Base-by-base conservation (phyloP, 2,888 invertebrate species). In the Dasypogon diadema region DNA sequence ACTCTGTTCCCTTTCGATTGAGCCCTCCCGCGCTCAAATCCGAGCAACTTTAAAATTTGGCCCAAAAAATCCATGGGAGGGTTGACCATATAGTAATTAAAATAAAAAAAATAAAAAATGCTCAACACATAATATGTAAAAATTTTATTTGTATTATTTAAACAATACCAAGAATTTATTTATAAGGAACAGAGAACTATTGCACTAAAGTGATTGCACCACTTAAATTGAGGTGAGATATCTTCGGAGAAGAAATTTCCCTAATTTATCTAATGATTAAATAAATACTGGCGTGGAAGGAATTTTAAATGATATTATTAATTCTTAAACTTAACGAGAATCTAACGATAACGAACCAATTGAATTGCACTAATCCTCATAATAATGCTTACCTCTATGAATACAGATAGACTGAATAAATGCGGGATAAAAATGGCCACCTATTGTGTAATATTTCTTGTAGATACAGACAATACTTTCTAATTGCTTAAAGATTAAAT, bases 401-500 rank as follows among this genome's bases (percentile, higher is more conserved):
- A 6, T 30, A 10, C 34, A 6, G 34, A 30, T 6, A 5, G 10
- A 10, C 5, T 5, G 34, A 30, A 30, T 30, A 30, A 30, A 30
- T 30, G 10, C n/a, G n/a, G n/a, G n/a, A n/a, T n/a, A n/a, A n/a
- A n/a, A n/a, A n/a, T n/a, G n/a, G n/a, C n/a, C n/a, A n/a, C n/a
- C n/a, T n/a, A n/a, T n/a, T n/a, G n/a, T n/a, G n/a, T n/a, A n/a
- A n/a, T n/a, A n/a, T n/a, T n/a, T n/a, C n/a, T n/a, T n/a, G n/a
- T n/a, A n/a, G n/a, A n/a, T n/a, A n/a, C n/a, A n/a, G n/a, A n/a
- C n/a, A n/a, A n/a, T n/a, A n/a, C n/a, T n/a, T n/a, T n/a, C n/a
- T n/a, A n/a, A n/a, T n/a, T 6, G 34, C 34, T 76, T 76, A 78
- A 0, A 78, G n/a, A 54, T 75, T 55, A 21, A 85, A 79, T 55